Evolutionary conservation across 1,140 invertebrate species (phyloP).

Genomic region (Penaeus japonicus): DNA sequence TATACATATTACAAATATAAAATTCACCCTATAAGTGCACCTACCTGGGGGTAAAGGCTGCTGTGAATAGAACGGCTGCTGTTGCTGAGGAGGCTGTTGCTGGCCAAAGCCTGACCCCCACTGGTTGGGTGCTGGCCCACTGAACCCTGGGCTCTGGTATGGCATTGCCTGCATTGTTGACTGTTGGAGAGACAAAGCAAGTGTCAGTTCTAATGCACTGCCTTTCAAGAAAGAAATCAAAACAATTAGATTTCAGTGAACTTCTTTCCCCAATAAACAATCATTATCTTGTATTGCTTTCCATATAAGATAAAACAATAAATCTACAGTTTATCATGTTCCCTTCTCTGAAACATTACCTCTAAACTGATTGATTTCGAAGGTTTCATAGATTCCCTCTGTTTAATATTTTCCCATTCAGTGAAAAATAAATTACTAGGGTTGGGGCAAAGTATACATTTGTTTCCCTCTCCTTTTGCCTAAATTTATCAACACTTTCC

Average conservation of each 20-base stretch:
- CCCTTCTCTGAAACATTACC: neutral
- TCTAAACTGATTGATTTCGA: too few relatives aligned
- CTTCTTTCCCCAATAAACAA: neutral
- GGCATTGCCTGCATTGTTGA: slow-evolving; percentile 53
- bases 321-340: neutral
- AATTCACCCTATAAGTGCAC: neutral
- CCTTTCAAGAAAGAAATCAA: neutral
- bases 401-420: too few relatives aligned
- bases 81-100: slow-evolving; percentile 54
- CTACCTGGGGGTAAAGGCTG: slow-evolving; percentile 56
- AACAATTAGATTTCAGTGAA: neutral
- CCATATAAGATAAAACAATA: neutral
- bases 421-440: neutral
- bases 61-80: slow-evolving; percentile 50
- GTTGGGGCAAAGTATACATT: too few relatives aligned
- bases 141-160: slow-evolving; percentile 50
- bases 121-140: slow-evolving; percentile 44
- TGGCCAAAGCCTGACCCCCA: slow-evolving; percentile 46
- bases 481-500: too few relatives aligned
- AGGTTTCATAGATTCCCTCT: too few relatives aligned
- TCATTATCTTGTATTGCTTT: neutral
- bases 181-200: slow-evolving; percentile 11
- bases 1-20: too few relatives aligned
- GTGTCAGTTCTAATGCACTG: neutral
- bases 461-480: too few relatives aligned